A percentile compares a stretch with the other conserved stretches of the same genome.
These are phyloP conservation scores for Epizoanthus stellaris DNA, from an alignment of 92 coral and sea anemone genomes.

Conservation along the genomic window DNA sequence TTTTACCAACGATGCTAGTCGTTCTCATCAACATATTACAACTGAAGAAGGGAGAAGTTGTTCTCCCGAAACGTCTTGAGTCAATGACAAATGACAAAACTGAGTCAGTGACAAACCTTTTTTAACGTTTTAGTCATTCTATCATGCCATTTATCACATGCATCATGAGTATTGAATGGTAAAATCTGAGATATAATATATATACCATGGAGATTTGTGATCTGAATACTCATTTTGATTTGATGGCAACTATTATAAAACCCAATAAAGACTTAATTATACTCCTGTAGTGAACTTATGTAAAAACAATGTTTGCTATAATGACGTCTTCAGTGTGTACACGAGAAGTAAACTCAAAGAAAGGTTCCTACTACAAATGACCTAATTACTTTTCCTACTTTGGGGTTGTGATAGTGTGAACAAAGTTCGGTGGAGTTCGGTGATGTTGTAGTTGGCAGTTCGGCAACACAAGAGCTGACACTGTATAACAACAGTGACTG, in stretches of 20 bases:
- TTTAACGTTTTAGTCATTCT: no score
- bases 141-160: no score
- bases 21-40: no score
- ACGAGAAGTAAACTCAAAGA: background rate
- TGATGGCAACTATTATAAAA: background rate
- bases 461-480: slow-evolving; percentile 74
- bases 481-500: slow-evolving; percentile 94
- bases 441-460: slow-evolving; percentile 87
- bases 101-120: no score
- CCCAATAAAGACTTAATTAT: background rate
- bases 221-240: no score
- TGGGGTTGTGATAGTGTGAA: slow-evolving; percentile 58
- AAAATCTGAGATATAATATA: no score
- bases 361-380: background rate
- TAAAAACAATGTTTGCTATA: background rate
- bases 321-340: background rate
- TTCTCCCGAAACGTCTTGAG: no score
- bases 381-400: background rate
- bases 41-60: no score
- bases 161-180: no score
- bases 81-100: no score
- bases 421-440: slow-evolving; percentile 79
- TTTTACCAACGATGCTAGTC: no score
- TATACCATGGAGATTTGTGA: no score
- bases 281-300: background rate